These are phyloP conservation scores for Tipula vernalis DNA, from an alignment of 2,888 invertebrate genomes.

Conservation along the genomic window DNA sequence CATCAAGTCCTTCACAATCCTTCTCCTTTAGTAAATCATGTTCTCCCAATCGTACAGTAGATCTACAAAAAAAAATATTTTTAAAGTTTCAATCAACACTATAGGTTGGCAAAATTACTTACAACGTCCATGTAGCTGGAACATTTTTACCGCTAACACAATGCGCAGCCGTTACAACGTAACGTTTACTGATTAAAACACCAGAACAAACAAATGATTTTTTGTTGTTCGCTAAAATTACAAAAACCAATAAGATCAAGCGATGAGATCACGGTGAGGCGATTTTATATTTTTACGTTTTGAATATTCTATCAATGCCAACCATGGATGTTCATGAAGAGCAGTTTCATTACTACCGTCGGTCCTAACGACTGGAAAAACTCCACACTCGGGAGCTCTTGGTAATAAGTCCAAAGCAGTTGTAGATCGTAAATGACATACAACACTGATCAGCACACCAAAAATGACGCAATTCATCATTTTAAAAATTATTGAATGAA, in stretches of 20 bases:
- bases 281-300: constrained; percentile 14
- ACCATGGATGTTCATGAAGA: constrained; percentile 42
- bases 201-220: constrained; percentile 48
- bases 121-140: constrained; percentile 11
- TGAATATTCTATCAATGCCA: constrained; percentile 29
- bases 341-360: constrained; percentile 41
- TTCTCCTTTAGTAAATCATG: constrained; percentile 43
- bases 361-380: constrained; percentile 34
- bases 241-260: not conserved
- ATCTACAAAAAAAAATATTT: not conserved
- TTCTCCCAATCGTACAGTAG: constrained; percentile 27
- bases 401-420: not conserved
- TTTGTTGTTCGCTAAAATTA: constrained; percentile 37
- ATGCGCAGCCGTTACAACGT: constrained; percentile 15
- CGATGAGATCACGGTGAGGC: not conserved
- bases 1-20: constrained; percentile 30
- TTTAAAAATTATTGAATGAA: not conserved
- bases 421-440: not conserved
- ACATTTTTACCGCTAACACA: constrained; percentile 44
- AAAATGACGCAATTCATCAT: not conserved
- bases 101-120: not conserved
- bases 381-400: not conserved
- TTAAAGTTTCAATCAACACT: not conserved
- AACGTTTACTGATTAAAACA: constrained; percentile 15
- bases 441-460: not conserved